Conservation (phyloP, 2,888 invertebrate species). For the Phlogophora meticulosa region DNA sequence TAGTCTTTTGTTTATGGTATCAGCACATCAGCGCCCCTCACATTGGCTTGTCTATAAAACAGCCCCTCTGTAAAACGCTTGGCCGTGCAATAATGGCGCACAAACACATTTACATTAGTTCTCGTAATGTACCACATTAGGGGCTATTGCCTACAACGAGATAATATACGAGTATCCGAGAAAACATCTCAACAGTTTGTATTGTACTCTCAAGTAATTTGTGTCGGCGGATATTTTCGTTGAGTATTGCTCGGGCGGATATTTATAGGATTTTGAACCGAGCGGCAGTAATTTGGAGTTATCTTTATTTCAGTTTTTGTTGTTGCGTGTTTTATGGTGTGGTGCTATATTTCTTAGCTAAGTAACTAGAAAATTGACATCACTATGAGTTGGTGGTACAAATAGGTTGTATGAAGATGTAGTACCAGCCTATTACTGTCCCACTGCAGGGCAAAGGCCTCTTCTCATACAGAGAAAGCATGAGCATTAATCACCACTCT, state of each 20-base stretch:
- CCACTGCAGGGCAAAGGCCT: too few species aligned
- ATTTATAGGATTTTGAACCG: slow-evolving; percentile 47
- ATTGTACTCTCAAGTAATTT: slow-evolving; percentile 55
- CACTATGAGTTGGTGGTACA: too few species aligned
- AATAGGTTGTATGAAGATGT: neutral
- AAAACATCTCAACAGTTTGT: slow-evolving; percentile 63
- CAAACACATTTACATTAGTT: slow-evolving; percentile 87
- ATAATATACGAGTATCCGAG: slow-evolving; percentile 73
- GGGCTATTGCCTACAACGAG: slow-evolving; percentile 76
- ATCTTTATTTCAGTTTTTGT: slow-evolving; percentile 35
- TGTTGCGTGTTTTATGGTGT: slow-evolving; percentile 5
- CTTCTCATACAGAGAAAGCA: too few species aligned
- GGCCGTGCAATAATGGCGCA: slow-evolving; percentile 77
- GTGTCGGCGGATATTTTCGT: slow-evolving; percentile 48
- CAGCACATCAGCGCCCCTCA: slow-evolving; percentile 25
- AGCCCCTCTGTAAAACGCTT: slow-evolving; percentile 68
- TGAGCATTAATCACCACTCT: too few species aligned
- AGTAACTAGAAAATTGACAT: neutral
- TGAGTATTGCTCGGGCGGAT: slow-evolving; percentile 37
- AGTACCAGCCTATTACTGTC: too few species aligned
- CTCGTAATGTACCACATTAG: slow-evolving; percentile 84
- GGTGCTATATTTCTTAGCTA: slow-evolving; percentile 6
- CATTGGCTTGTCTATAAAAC: slow-evolving; percentile 60
- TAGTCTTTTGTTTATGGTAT: neutral
- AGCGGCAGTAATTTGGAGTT: slow-evolving; percentile 42